Percentiles rank a stretch among this genome's conserved stretches.
phyloP scores from a whole-genome alignment of 2,888 invertebrate species.

The Metallyticus violacea region DNA sequence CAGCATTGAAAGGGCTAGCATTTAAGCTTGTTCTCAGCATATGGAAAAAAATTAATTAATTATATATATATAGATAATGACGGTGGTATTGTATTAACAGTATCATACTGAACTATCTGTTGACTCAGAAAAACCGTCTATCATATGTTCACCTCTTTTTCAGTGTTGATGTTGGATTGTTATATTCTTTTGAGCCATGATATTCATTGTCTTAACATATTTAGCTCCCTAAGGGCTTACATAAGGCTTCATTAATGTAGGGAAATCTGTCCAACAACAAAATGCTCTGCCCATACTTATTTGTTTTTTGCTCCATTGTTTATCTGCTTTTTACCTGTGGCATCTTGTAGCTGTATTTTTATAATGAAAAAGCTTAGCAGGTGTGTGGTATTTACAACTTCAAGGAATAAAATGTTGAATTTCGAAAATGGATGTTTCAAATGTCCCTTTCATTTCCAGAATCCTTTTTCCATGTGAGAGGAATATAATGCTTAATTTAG shows the following conservation, averaged over 20 bases:
- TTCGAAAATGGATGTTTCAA: neutral
- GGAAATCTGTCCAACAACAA: neutral
- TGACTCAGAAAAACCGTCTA: neutral
- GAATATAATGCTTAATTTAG: too few relatives aligned
- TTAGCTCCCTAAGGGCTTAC: neutral
- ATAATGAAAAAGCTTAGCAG: slow-evolving; percentile 43
- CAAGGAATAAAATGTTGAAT: slow-evolving; percentile 29
- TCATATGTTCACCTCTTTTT: neutral
- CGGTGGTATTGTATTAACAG: neutral
- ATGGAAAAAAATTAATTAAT: neutral
- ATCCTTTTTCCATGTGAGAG: neutral
- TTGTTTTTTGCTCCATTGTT: slow-evolving; percentile 1
- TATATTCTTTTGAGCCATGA: neutral
- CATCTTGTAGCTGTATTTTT: slow-evolving; percentile 42
- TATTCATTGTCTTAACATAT: neutral
- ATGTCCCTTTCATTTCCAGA: neutral
- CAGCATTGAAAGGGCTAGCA: neutral
- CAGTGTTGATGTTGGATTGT: neutral
- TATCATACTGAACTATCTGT: neutral
- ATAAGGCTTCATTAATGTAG: neutral
- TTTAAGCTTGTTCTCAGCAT: slow-evolving; percentile 6
- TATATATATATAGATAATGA: neutral
- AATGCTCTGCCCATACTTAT: neutral
- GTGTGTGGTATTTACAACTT: slow-evolving; percentile 33
- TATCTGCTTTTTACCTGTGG: slow-evolving; percentile 13